phyloP scores from a whole-genome alignment of 2,797 vertebrate genomes.

The Ara ararauna region DNA sequence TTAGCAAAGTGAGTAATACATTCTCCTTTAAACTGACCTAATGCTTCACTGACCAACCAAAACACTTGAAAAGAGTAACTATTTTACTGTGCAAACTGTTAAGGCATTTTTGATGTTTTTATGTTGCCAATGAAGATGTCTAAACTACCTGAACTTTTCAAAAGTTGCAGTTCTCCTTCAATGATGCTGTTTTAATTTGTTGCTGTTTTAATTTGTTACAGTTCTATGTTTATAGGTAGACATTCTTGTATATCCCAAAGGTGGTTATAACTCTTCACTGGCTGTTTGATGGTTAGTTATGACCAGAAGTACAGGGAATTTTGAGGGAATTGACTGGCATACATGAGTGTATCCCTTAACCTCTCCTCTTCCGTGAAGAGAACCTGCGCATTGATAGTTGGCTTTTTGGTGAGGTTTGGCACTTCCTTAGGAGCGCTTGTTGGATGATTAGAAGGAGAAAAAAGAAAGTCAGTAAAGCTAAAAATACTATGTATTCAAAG shows the following conservation, averaged over 20 bases:
- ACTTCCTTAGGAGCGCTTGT: neutral
- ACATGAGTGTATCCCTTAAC: neutral
- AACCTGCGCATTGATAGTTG: rapidly evolving
- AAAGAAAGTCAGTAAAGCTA: neutral
- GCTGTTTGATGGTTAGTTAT: neutral
- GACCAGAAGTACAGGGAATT: neutral
- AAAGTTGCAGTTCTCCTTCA: neutral
- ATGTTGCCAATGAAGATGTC: neutral
- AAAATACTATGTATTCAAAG: neutral
- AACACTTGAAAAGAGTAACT: neutral
- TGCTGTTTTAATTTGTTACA: neutral
- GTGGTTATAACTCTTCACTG: neutral
- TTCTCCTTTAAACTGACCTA: neutral
- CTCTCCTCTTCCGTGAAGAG: neutral
- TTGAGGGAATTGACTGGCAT: neutral
- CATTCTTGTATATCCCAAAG: neutral
- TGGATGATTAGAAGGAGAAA: neutral
- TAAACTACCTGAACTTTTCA: neutral
- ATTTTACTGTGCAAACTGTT: neutral
- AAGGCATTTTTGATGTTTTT: neutral
- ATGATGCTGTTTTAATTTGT: neutral
- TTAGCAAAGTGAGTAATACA: neutral
- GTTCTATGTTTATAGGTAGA: neutral
- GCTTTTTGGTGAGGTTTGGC: neutral
- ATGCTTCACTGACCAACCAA: neutral